Percentiles rank a stretch among this genome's conserved stretches.
Evolutionary conservation across 2,113 vertebrate genomes (phyloP).

Genomic region (Oryctolagus cuniculus): mOryCun1.1 NC_091436.1:72488501-72489000

Average conservation of each 20-base stretch:
- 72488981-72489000: neutral
- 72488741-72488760: neutral
- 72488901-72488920: rapidly evolving
- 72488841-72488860: neutral
- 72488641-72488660: neutral
- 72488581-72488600: neutral
- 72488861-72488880: neutral
- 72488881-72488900: neutral
- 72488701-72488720: neutral
- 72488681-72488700: neutral
- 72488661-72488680: neutral
- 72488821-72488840: neutral
- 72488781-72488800: neutral
- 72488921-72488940: neutral
- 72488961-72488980: neutral
- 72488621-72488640: neutral
- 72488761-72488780: neutral
- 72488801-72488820: neutral
- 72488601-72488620: neutral
- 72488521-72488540: neutral
- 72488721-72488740: neutral
- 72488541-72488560: neutral
- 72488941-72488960: neutral
- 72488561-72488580: neutral
- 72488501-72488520: neutral